These are phyloP conservation scores for Pissodes strobi DNA, from an alignment of 1,140 invertebrate species.

Conservation along the genomic window DNA sequence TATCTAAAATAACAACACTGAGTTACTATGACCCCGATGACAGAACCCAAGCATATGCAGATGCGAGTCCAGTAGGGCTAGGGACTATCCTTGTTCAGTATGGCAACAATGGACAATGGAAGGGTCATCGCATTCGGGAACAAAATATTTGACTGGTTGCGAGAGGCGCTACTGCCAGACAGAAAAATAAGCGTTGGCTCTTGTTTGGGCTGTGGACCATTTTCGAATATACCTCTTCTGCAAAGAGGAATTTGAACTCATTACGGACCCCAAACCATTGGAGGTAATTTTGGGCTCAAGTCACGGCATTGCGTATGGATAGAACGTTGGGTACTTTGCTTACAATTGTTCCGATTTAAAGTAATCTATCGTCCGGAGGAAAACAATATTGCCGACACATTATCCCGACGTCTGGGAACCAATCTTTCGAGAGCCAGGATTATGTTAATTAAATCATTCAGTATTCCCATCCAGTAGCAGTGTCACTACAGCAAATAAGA, in stretches of 20 bases:
- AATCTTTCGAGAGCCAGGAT: not conserved
- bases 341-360: conserved; percentile 49
- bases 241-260: conserved; percentile 46
- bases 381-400: conserved; percentile 52
- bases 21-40: conserved; percentile 52
- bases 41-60: conserved; percentile 50
- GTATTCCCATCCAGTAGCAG: conserved; percentile 7
- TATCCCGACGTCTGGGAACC: conserved; percentile 36
- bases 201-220: conserved; percentile 47
- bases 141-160: conserved; percentile 49
- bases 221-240: conserved; percentile 43
- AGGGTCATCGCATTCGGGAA: conserved; percentile 52
- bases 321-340: conserved; percentile 50
- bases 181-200: conserved; percentile 54
- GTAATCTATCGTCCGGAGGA: conserved; percentile 52
- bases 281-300: conserved; percentile 40
- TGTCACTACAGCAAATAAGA: conserved; percentile 9
- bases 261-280: conserved; percentile 52
- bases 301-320: conserved; percentile 49
- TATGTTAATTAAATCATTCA: conserved; percentile 3
- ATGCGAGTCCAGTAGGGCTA: conserved; percentile 56
- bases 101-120: conserved; percentile 42
- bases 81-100: conserved; percentile 43
- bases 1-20: conserved; percentile 48
- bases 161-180: conserved; percentile 54